phyloP scores from a whole-genome alignment of 1,140 invertebrate species.

The Drosophila tani region DNA sequence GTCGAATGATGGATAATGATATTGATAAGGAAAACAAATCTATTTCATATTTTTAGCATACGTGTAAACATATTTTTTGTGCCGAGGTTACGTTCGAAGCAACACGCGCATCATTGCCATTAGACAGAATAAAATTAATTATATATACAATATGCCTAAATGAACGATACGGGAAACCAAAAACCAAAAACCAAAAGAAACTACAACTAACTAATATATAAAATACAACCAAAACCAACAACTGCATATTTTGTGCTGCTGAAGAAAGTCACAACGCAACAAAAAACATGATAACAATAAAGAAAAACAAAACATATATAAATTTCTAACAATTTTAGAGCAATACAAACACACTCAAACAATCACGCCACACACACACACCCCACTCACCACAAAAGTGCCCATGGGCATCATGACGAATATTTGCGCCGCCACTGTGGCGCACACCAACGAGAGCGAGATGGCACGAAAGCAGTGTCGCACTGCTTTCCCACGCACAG shows the following conservation, averaged over 20 bases:
- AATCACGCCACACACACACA: conserved; percentile 12
- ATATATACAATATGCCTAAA: conserved; percentile 59
- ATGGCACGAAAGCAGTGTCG: neutral
- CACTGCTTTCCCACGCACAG: conserved; percentile 36
- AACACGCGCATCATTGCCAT: conserved; percentile 83
- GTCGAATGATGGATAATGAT: conserved; percentile 23
- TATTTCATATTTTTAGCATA: conserved; percentile 79
- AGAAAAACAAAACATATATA: conserved; percentile 35
- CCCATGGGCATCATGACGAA: conserved; percentile 23
- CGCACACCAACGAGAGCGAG: conserved; percentile 22
- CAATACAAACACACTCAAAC: conserved; percentile 52
- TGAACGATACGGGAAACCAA: conserved; percentile 26
- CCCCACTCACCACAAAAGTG: conserved; percentile 15
- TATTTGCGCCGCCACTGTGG: conserved; percentile 33
- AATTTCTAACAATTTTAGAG: conserved; percentile 71
- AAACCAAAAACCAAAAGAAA: conserved; percentile 21
- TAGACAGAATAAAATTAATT: conserved; percentile 76
- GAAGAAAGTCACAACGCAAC: conserved; percentile 81
- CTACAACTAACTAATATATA: conserved; percentile 50
- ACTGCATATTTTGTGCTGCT: conserved; percentile 82
- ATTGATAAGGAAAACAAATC: conserved; percentile 53
- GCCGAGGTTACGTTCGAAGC: conserved; percentile 77
- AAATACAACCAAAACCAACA: conserved; percentile 45
- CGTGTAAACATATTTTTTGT: conserved; percentile 76
- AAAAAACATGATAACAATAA: conserved; percentile 51